Percentiles rank a stretch among this genome's conserved stretches.
phyloP scores from a whole-genome alignment of 1,140 invertebrate species.

The Brachionus manjavacas region DNA sequence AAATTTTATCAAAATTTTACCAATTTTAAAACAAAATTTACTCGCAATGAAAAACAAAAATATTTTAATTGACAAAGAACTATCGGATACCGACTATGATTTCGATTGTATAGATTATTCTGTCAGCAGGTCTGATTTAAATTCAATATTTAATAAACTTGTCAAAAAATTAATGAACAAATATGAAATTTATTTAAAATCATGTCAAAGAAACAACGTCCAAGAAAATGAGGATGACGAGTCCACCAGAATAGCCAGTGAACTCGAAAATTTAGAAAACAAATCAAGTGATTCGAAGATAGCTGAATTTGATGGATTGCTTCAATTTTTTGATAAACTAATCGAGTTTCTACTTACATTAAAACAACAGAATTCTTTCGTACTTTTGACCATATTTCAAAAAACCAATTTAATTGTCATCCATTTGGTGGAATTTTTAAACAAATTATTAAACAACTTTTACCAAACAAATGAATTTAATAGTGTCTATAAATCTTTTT shows the following conservation, averaged over 20 bases:
- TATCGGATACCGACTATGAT: neutral
- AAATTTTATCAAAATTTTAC: neutral
- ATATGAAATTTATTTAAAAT: constrained; percentile 24
- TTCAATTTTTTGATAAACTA: neutral
- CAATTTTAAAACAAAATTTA: neutral
- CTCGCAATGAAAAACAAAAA: neutral
- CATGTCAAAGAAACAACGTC: neutral
- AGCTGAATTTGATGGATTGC: neutral
- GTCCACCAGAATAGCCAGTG: neutral
- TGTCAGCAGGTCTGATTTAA: neutral
- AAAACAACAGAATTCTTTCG: neutral
- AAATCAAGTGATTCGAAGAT: neutral
- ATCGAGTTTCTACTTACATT: neutral
- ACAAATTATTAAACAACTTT: constrained; percentile 16
- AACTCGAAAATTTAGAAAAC: neutral
- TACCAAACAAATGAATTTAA: neutral
- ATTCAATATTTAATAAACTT: neutral
- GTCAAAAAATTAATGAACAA: neutral
- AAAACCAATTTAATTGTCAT: neutral
- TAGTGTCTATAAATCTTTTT: neutral
- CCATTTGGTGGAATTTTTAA: neutral
- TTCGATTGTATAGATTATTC: neutral
- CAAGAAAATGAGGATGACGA: neutral
- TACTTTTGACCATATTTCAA: neutral
- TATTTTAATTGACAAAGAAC: neutral